A percentile compares a stretch with the other conserved stretches of the same genome.
phyloP scores from a whole-genome alignment of 2,888 invertebrate genomes.

The Lasioglossum villosulum region DNA sequence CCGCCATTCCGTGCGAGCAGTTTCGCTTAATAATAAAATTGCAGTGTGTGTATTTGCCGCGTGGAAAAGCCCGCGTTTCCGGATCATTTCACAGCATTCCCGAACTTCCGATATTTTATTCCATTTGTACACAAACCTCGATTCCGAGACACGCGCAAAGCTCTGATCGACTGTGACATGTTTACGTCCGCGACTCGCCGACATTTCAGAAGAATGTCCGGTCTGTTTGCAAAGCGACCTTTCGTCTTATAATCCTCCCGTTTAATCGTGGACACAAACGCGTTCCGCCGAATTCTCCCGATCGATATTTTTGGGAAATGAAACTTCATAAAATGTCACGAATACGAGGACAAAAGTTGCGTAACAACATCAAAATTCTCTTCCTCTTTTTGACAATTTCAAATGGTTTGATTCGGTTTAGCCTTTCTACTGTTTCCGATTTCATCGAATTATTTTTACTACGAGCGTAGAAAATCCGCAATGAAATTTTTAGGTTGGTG shows the following conservation, averaged over 20 bases:
- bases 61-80: not conserved
- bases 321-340: not conserved
- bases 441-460: not conserved
- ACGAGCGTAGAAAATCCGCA: not conserved
- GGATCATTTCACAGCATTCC: conserved; percentile 14
- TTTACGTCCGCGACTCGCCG: conserved; percentile 50
- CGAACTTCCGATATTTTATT: conserved; percentile 34
- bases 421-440: not conserved
- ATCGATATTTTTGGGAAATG: not conserved
- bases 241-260: not conserved
- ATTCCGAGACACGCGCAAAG: conserved; percentile 21
- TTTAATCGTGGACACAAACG: not conserved
- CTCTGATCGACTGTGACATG: conserved; percentile 60
- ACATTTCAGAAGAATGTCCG: conserved; percentile 41
- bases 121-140: conserved; percentile 52
- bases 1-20: not conserved
- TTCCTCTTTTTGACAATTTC: too few relatives aligned
- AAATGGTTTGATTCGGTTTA: too few relatives aligned
- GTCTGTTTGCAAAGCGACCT: conserved; percentile 28
- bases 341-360: not conserved
- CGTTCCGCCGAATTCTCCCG: not conserved
- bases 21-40: not conserved
- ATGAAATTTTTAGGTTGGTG: not conserved
- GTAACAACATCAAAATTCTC: not conserved
- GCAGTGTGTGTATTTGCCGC: not conserved